These are phyloP conservation scores for Dipodomys stephensi DNA, from an alignment of 2,113 vertebrate species.

Conservation along the genomic window DNA sequence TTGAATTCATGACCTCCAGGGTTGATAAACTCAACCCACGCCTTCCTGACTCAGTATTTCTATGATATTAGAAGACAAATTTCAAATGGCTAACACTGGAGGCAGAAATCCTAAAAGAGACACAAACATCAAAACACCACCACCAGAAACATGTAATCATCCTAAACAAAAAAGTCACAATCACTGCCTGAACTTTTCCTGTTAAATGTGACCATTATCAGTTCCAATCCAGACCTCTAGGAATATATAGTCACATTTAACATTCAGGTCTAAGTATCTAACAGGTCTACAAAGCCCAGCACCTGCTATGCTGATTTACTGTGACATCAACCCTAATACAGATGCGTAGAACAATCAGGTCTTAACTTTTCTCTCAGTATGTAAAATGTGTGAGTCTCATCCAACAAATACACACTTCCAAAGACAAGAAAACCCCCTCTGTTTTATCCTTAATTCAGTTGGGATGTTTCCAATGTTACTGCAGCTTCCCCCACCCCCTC, in stretches of 20 bases:
- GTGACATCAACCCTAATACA: not conserved
- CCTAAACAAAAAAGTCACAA: not conserved
- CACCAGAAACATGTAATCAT: conserved; percentile 1
- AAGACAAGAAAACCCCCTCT: not conserved
- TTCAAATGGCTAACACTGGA: conserved; percentile 11
- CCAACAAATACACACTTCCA: conserved; percentile 26
- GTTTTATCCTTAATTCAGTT: not conserved
- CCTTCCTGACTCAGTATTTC: not conserved
- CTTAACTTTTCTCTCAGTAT: not conserved
- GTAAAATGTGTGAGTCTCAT: not conserved
- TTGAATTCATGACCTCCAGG: not conserved
- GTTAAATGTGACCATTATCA: conserved; percentile 33
- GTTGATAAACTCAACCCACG: not conserved
- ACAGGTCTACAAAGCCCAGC: not conserved
- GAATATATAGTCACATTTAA: not conserved
- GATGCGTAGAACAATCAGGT: conserved; percentile 6
- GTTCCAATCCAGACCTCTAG: not conserved
- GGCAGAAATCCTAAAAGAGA: conserved; percentile 50
- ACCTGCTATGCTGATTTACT: not conserved
- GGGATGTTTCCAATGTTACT: conserved; percentile 50
- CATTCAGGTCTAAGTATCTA: not conserved
- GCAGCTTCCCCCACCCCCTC: not conserved
- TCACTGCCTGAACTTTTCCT: not conserved
- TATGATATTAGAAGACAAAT: not conserved
- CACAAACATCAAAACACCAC: not conserved